Conservation (phyloP, 2,113 vertebrate species). For the Cinclus mexicanus region DNA sequence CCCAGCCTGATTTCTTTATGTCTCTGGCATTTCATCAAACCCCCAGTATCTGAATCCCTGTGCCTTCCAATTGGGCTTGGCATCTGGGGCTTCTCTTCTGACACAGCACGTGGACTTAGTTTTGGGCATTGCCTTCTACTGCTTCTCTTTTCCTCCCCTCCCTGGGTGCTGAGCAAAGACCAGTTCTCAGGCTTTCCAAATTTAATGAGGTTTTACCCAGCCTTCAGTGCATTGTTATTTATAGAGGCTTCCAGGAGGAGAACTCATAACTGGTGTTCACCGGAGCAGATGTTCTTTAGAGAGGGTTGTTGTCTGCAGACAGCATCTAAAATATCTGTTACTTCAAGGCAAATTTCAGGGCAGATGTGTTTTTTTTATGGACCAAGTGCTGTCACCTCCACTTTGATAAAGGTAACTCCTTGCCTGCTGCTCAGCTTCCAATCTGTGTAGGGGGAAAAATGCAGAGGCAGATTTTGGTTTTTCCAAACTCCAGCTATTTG, state of each 20-base stretch:
- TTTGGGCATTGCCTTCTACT: not conserved
- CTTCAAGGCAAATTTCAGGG: not conserved
- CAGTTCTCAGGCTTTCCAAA: not conserved
- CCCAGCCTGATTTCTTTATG: not conserved
- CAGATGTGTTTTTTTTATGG: not conserved
- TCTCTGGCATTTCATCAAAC: not conserved
- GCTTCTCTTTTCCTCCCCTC: not conserved
- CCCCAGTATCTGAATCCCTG: not conserved
- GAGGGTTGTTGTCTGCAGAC: not conserved
- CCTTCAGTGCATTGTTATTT: not conserved
- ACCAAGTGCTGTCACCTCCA: not conserved
- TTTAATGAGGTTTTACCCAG: not conserved
- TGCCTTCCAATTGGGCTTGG: not conserved
- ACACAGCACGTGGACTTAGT: not conserved
- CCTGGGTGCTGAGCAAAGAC: not conserved
- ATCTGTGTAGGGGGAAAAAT: not conserved
- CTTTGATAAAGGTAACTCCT: not conserved
- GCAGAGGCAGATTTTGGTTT: fast-evolving
- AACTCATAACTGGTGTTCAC: not conserved
- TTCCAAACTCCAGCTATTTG: not conserved
- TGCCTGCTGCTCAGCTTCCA: not conserved
- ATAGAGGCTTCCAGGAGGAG: slow-evolving; percentile 11
- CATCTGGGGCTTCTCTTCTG: not conserved
- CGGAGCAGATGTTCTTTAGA: not conserved
- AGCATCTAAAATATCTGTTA: not conserved